A percentile compares a stretch with the other conserved stretches of the same genome.
Evolutionary conservation across 2,113 vertebrate genomes (phyloP).

Genomic region (Ia io): DNA sequence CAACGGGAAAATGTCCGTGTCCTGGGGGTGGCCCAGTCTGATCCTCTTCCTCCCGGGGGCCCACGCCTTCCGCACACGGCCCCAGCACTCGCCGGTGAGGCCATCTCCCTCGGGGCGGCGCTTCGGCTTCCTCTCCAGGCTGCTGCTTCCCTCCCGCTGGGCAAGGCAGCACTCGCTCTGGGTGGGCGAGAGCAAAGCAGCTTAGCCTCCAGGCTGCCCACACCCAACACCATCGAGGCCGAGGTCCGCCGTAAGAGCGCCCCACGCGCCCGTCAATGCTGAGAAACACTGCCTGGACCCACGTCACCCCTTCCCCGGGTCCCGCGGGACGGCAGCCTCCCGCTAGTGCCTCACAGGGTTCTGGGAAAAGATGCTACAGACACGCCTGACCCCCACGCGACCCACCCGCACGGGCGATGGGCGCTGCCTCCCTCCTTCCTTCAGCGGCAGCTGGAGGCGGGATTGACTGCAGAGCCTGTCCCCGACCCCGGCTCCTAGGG

Average conservation of each 20-base stretch:
- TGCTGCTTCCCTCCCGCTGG: slow-evolving; percentile 82
- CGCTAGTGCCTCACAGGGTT: too few relatives aligned
- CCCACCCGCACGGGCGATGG: neutral
- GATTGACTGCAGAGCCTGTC: too few relatives aligned
- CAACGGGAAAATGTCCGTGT: slow-evolving; percentile 77
- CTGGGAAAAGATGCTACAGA: neutral
- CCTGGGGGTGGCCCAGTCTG: slow-evolving; percentile 84
- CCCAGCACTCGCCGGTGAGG: slow-evolving; percentile 81
- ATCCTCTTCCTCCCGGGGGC: slow-evolving; percentile 89
- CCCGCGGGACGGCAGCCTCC: too few relatives aligned
- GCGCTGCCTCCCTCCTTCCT: neutral
- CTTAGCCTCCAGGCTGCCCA: neutral
- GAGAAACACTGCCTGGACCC: neutral
- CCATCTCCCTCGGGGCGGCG: slow-evolving; percentile 87
- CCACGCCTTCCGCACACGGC: slow-evolving; percentile 86
- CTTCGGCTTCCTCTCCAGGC: slow-evolving; percentile 90
- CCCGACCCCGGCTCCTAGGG: too few relatives aligned
- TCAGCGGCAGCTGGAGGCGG: too few relatives aligned
- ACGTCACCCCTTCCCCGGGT: too few relatives aligned
- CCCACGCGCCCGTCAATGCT: too few relatives aligned
- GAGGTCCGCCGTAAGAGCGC: too few relatives aligned
- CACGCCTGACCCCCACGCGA: neutral
- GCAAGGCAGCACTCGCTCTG: slow-evolving; percentile 84
- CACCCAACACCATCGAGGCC: neutral
- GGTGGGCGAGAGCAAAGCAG: neutral